Base-by-base conservation (phyloP, 2,797 vertebrate genomes). In the Sebastes cheni region DNA sequence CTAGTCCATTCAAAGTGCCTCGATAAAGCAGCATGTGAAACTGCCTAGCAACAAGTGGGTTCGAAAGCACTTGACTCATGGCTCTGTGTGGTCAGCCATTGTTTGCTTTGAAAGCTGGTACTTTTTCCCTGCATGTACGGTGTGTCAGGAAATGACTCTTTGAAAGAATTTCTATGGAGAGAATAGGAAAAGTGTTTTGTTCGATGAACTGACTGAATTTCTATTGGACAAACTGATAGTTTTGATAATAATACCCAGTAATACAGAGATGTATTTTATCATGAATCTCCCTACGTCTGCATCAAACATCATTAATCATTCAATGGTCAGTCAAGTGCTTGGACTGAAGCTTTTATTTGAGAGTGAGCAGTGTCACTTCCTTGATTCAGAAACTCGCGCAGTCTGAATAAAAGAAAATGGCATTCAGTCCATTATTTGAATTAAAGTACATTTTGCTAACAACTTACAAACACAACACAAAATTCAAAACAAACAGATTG, bases 61-160 rank as follows among this genome's bases (percentile, higher is more conserved):
- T 86, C 9, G 34, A 88, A 89, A 82, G 79, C 86, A 86, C 90
- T 94, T 80, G 90, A 93, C 86, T 90, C 55, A 2, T 50, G 62
- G 77, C 76, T 85, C n/a, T 54, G 64, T 81, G 86, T 77, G 89
- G 80, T 84, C 12, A 23, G 46, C 29, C 55, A 80, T 85, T 90
- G 81, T 91, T 87, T 75, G 61, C 46, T 82, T 66, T 82, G 29
- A 90, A 84, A 80, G 54, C n/a, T 4, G 60, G 55, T 29, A 20
- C 25, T 85, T 84, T 79, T 78, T 82, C n/a, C 16, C 14, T 39
- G 52, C 10, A 20, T 78, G 13, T 2, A 46, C 8, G 12, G 20
- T 36, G 29, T 39, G 27, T 80, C 27, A n/a, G 79, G 46, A 23
- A 76, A 78, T 46, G 0, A 64, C 30, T 75, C 10, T 75, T 25